A percentile compares a stretch with the other conserved stretches of the same genome.
These are phyloP conservation scores for Heterocephalus glaber DNA, from an alignment of 2,113 vertebrate genomes.

Conservation along the genomic window DNA sequence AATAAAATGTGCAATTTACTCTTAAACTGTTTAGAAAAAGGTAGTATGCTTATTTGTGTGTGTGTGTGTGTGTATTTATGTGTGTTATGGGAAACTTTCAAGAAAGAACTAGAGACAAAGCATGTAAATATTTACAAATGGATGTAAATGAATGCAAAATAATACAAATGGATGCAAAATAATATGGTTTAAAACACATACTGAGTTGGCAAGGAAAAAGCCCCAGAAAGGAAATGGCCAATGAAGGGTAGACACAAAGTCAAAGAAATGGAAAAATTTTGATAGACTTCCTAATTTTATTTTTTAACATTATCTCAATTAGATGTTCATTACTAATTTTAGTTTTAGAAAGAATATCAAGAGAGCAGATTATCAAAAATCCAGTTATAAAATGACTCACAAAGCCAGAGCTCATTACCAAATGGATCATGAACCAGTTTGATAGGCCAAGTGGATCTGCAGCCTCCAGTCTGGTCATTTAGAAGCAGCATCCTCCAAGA, in stretches of 20 bases:
- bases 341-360: slow-evolving; percentile 32
- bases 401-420: not conserved
- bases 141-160: not conserved
- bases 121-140: not conserved
- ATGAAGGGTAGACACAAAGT: not conserved
- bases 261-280: not conserved
- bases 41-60: not conserved
- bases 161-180: not conserved
- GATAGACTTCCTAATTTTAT: not conserved
- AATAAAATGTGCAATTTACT: not conserved
- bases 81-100: not conserved
- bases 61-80: not conserved
- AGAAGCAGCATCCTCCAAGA: not conserved
- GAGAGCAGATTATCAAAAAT: not conserved
- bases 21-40: not conserved
- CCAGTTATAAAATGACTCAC: not conserved
- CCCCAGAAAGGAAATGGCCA: not conserved
- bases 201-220: not conserved
- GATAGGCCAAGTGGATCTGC: not conserved
- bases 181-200: not conserved
- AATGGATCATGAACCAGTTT: not conserved
- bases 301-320: slow-evolving; percentile 23
- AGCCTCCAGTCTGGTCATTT: not conserved
- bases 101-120: slow-evolving; percentile 1
- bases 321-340: not conserved